A percentile compares a stretch with the other conserved stretches of the same genome.
Evolutionary conservation across 2,797 vertebrate genomes (phyloP).

Genomic region (Spea hammondii): DNA sequence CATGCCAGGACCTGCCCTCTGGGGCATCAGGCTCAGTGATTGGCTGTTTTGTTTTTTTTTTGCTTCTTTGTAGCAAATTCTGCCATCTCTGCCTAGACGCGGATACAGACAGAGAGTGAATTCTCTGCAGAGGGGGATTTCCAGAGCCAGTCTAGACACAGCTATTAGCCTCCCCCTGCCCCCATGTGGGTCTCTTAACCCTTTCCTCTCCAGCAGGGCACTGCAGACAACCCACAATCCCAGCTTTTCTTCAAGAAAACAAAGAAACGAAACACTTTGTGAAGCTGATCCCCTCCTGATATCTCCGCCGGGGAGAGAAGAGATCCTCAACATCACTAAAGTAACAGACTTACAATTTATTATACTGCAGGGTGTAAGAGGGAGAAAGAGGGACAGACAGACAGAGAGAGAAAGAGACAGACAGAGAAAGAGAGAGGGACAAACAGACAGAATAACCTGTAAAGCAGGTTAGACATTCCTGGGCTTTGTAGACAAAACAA

Average conservation of each 20-base stretch:
- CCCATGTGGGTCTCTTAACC: constrained; percentile 30
- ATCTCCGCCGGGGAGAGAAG: no score
- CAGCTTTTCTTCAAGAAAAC: background rate
- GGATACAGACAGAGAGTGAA: no score
- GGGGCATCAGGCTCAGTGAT: no score
- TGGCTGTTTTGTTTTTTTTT: no score
- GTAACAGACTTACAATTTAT: no score
- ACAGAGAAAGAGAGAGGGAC: background rate
- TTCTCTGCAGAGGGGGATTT: constrained; percentile 46
- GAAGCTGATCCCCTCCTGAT: no score
- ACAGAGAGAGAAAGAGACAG: background rate
- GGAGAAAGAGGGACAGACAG: background rate
- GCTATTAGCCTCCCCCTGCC: constrained; percentile 40
- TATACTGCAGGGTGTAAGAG: background rate
- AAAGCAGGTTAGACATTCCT: background rate
- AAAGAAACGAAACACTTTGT: constrained; percentile 7
- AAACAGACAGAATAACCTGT: no score
- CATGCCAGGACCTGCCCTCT: no score
- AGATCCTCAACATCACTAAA: background rate
- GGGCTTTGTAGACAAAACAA: background rate
- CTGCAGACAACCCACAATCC: background rate
- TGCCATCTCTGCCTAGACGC: no score
- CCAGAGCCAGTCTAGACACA: constrained; percentile 51
- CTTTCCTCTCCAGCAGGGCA: constrained; percentile 13
- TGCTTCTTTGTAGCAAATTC: no score